Evolutionary conservation across 1,140 invertebrate genomes (phyloP).

Genomic region (Cydia pomonella): DNA sequence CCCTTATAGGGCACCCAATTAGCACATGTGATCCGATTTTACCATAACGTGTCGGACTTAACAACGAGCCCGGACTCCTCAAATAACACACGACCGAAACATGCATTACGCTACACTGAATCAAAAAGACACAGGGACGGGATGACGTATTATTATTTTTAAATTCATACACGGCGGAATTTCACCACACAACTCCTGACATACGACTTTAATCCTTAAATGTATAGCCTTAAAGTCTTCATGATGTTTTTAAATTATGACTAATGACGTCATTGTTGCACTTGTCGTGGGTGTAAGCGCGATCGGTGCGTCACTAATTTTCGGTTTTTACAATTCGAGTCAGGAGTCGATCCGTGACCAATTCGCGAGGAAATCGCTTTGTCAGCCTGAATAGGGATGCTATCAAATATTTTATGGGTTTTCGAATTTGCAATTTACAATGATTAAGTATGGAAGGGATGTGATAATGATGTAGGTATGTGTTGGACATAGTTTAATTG

Average conservation of each 20-base stretch:
- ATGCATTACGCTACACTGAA: conserved; percentile 65
- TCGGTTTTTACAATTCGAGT: conserved; percentile 71
- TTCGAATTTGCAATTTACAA: conserved; percentile 22
- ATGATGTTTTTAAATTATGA: conserved; percentile 38
- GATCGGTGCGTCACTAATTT: conserved; percentile 70
- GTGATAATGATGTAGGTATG: conserved; percentile 3
- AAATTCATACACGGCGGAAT: conserved; percentile 68
- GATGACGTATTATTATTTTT: conserved; percentile 76
- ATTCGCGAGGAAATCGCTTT: conserved; percentile 45
- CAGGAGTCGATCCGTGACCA: conserved; percentile 53
- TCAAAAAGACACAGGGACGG: conserved; percentile 72
- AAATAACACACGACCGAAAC: conserved; percentile 70
- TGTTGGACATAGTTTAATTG: not conserved
- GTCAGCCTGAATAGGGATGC: conserved; percentile 35
- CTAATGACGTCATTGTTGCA: conserved; percentile 70
- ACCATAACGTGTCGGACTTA: not conserved
- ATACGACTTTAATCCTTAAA: conserved; percentile 39
- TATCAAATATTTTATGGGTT: conserved; percentile 30
- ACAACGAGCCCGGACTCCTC: conserved; percentile 48
- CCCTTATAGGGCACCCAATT: too few relatives aligned
- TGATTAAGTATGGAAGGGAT: conserved; percentile 2
- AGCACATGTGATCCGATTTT: too few relatives aligned
- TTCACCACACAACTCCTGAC: conserved; percentile 34
- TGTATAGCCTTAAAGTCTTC: conserved; percentile 28
- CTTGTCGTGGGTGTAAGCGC: conserved; percentile 58